Evolutionary conservation across 2,797 vertebrate genomes (phyloP), one percentile per base, ranked within the genome.

Genomic region (Acridotheres tristis): DNA sequence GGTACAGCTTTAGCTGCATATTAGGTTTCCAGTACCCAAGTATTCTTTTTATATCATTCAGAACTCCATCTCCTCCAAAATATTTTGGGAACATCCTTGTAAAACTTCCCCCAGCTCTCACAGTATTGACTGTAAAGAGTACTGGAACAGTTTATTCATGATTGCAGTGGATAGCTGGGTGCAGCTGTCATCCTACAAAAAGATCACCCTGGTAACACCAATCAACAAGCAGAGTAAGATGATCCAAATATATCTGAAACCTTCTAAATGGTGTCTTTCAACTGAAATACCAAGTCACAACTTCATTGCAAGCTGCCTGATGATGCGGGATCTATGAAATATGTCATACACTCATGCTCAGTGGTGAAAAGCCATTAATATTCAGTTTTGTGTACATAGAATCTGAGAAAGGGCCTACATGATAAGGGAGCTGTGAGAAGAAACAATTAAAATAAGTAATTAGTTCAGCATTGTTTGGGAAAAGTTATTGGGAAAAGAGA

Each of bases 141-240:
- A 27, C 36, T 85, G 85, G 85, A 86, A 88, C 12, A 5, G 90
- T 94, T 96, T 93, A 91, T 89, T 93, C 50, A 47, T 77, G 17
- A 93, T 96, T 89, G 66, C 72, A 85, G 89, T 21, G 48, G 87
- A 83, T 90, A 75, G 87, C 93, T 88, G 89, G 27, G 43, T 84
- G 94, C 95, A 96, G 94, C 95, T 96, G 93, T 96, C 82, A 85
- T 59, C 75, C 96, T 88, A 88, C 90, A 94, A 96, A 96, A 96
- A 96, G 92, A 93, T 93, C 76, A 78, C 88, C 83, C 75, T 78
- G 85, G 88, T 85, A 93, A 96, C 91, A 83, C 73, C 62, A 81
- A 87, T 91, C 73, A 95, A 95, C 95, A 95, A 96, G 83, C 88
- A 94, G 72, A 94, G 95, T 93, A 94, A 96, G 90, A 95, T 54